Conservation (phyloP, 2,888 invertebrate genomes). For the Metellina segmentata region DNA sequence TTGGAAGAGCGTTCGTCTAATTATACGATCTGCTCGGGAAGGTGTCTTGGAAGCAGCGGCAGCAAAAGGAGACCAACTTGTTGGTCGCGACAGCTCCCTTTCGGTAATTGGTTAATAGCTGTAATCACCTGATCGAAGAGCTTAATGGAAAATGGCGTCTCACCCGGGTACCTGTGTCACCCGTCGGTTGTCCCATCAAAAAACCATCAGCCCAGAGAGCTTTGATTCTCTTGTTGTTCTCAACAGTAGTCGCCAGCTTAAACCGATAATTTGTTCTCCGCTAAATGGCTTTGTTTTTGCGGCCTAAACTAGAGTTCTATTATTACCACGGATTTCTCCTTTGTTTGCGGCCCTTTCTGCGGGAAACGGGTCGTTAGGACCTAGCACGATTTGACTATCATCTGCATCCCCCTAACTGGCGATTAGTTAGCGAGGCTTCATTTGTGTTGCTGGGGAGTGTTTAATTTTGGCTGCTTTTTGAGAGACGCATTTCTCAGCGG, state of each 20-base stretch:
- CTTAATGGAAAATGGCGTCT: slow-evolving; percentile 67
- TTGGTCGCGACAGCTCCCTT: slow-evolving; percentile 62
- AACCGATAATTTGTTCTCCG: slow-evolving; percentile 70
- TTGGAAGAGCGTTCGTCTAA: slow-evolving; percentile 53
- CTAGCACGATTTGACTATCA: slow-evolving; percentile 54
- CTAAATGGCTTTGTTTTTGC: slow-evolving; percentile 73
- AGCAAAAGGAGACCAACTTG: slow-evolving; percentile 65
- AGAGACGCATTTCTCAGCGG: too few relatives aligned
- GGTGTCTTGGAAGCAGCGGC: background rate
- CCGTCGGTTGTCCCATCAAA: slow-evolving; percentile 63
- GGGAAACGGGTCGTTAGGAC: slow-evolving; percentile 44
- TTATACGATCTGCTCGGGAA: slow-evolving; percentile 23
- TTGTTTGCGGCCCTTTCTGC: slow-evolving; percentile 45
- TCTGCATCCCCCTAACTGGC: slow-evolving; percentile 23
- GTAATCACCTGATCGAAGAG: slow-evolving; percentile 67
- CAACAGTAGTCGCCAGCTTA: slow-evolving; percentile 58
- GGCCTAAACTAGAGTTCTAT: slow-evolving; percentile 65
- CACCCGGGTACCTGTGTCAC: slow-evolving; percentile 17
- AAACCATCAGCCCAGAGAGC: slow-evolving; percentile 54
- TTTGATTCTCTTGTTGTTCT: slow-evolving; percentile 50
- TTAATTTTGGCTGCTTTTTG: too few relatives aligned
- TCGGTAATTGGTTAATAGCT: slow-evolving; percentile 73
- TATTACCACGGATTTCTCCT: slow-evolving; percentile 51
- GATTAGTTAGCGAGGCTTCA: background rate
- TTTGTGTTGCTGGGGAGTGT: too few relatives aligned